Evolutionary conservation across 2,797 vertebrate genomes (phyloP).

Genomic region (Limnodromus scolopaceus): DNA sequence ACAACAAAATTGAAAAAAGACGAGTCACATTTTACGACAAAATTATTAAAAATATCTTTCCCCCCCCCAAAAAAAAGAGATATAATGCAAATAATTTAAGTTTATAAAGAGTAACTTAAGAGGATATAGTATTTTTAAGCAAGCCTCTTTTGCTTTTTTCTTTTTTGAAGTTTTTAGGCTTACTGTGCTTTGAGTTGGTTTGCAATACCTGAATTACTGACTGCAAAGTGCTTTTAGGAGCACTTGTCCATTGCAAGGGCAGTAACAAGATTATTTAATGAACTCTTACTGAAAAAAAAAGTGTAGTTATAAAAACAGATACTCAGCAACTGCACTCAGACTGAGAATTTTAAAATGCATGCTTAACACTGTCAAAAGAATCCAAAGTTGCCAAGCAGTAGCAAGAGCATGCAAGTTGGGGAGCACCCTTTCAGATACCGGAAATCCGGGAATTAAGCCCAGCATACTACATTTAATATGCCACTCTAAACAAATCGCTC

Average conservation of each 20-base stretch:
- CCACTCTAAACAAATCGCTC: slow-evolving; percentile 75
- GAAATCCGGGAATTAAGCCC: slow-evolving; percentile 61
- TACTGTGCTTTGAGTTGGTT: background rate
- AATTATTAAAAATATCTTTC: background rate
- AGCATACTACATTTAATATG: slow-evolving; percentile 78
- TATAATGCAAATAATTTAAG: background rate
- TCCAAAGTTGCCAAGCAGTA: slow-evolving; percentile 60
- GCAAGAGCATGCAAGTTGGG: slow-evolving; percentile 63
- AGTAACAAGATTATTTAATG: slow-evolving; percentile 49
- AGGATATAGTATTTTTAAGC: background rate
- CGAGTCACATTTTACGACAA: background rate
- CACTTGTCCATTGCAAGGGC: slow-evolving; percentile 45
- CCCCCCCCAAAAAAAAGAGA: background rate
- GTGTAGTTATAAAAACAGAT: slow-evolving; percentile 4
- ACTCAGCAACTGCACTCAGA: slow-evolving; percentile 69
- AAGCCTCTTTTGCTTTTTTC: background rate
- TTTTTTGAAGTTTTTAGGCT: background rate
- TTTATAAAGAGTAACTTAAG: background rate
- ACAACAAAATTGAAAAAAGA: background rate
- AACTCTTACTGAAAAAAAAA: background rate
- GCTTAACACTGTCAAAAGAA: slow-evolving; percentile 67
- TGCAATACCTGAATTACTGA: background rate
- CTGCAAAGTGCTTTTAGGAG: slow-evolving; percentile 34
- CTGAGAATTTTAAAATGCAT: slow-evolving; percentile 70
- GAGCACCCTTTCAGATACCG: slow-evolving; percentile 36